These are phyloP conservation scores for Nemapogon koenigi DNA, from an alignment of 2,888 invertebrate genomes.

Conservation along the genomic window DNA sequence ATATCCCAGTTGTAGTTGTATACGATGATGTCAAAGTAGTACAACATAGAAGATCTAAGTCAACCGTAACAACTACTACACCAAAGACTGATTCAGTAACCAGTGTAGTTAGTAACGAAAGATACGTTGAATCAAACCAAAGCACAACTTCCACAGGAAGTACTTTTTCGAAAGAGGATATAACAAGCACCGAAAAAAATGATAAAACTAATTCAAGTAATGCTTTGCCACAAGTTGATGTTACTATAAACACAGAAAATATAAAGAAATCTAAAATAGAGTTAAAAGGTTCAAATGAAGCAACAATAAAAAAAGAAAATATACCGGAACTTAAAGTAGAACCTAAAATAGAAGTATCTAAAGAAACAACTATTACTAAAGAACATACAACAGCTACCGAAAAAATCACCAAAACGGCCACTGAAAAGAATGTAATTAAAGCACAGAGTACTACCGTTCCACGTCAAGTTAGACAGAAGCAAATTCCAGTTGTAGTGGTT, in stretches of 20 bases:
- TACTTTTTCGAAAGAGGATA: neutral
- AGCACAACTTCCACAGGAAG: neutral
- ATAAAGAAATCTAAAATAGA: neutral
- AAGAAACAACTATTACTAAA: neutral
- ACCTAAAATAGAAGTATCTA: neutral
- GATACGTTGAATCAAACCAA: neutral
- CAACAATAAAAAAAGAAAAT: neutral
- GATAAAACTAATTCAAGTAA: neutral
- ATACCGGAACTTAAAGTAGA: neutral
- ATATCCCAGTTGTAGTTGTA: slow-evolving; percentile 23
- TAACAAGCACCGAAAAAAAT: neutral
- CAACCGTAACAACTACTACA: neutral
- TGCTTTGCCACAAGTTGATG: neutral
- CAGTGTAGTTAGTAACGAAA: neutral
- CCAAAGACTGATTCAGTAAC: neutral
- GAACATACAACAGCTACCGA: neutral
- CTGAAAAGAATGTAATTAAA: slow-evolving; percentile 13
- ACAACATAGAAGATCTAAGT: neutral
- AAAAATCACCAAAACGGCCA: neutral
- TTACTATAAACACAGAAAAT: neutral
- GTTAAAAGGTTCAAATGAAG: neutral
- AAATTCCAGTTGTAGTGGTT: too few relatives aligned
- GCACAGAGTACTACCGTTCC: too few relatives aligned
- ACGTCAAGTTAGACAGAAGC: too few relatives aligned
- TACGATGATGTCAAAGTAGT: slow-evolving; percentile 16